Conservation (phyloP, 2,797 vertebrate species). For the Gallinago stenura region DNA sequence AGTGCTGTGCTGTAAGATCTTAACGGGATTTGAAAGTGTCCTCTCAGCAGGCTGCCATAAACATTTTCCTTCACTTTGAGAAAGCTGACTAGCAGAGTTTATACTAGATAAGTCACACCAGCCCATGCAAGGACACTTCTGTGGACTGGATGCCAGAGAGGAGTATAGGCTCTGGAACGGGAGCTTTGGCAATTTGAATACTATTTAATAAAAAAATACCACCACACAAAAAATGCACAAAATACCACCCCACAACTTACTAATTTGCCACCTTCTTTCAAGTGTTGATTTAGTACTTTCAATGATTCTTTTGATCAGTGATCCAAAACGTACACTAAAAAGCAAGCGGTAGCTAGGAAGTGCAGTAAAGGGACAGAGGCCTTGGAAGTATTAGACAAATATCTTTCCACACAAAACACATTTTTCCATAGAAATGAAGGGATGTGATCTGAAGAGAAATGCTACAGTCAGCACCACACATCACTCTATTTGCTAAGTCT, state of each 20-base stretch:
- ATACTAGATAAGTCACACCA: background rate
- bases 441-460: background rate
- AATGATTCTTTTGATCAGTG: background rate
- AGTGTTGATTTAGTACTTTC: background rate
- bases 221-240: too few species aligned
- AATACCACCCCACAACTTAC: background rate
- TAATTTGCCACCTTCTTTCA: background rate
- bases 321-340: background rate
- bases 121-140: background rate
- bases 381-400: background rate
- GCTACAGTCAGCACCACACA: background rate
- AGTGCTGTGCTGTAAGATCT: background rate
- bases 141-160: background rate
- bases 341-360: background rate
- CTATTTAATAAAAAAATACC: background rate
- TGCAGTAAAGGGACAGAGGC: background rate
- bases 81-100: background rate
- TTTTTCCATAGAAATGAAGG: background rate
- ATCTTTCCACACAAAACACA: background rate
- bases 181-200: background rate
- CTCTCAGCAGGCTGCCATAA: constrained; percentile 52
- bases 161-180: background rate
- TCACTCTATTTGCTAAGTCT: background rate
- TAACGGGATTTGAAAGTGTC: constrained; percentile 22
- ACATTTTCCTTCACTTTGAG: constrained; percentile 28